phyloP scores from a whole-genome alignment of 2,113 vertebrate genomes.

The Passer domesticus region DNA sequence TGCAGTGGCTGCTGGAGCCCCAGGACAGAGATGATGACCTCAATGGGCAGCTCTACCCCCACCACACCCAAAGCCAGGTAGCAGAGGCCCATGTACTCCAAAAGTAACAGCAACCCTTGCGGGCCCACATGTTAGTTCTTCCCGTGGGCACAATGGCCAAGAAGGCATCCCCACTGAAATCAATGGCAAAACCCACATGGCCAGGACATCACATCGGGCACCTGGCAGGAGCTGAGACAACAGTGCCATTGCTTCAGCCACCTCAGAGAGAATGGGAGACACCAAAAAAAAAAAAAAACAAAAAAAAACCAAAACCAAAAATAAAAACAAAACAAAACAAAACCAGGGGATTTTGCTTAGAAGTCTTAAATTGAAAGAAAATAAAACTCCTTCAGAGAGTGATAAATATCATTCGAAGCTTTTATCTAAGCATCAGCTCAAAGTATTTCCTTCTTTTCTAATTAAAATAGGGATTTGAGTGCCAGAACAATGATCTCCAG shows the following conservation, averaged over 20 bases:
- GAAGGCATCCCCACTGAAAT: fast-evolving
- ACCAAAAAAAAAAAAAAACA: background rate
- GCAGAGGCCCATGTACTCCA: fast-evolving
- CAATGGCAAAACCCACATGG: background rate
- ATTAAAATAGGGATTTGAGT: slow-evolving; percentile 66
- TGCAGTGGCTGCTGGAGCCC: background rate
- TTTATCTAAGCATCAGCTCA: slow-evolving; percentile 60
- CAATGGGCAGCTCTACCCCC: background rate
- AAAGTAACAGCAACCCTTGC: background rate
- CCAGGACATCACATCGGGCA: fast-evolving
- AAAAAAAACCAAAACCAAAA: no score
- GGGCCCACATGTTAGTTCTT: background rate
- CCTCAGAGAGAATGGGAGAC: background rate
- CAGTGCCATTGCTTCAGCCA: background rate
- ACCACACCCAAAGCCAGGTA: background rate
- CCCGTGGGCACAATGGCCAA: background rate
- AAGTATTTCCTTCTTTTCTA: slow-evolving; percentile 66
- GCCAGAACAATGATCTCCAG: slow-evolving; percentile 59
- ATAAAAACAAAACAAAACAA: background rate
- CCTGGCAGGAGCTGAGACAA: background rate
- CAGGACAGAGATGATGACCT: background rate
- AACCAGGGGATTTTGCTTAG: background rate
- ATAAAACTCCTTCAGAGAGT: slow-evolving; percentile 16
- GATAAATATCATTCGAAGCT: slow-evolving; percentile 50
- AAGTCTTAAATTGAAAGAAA: slow-evolving; percentile 17